Percentiles rank a stretch among this genome's conserved stretches.
These are phyloP conservation scores for Achroia grisella DNA, from an alignment of 1,140 invertebrate genomes.

Conservation along the genomic window DNA sequence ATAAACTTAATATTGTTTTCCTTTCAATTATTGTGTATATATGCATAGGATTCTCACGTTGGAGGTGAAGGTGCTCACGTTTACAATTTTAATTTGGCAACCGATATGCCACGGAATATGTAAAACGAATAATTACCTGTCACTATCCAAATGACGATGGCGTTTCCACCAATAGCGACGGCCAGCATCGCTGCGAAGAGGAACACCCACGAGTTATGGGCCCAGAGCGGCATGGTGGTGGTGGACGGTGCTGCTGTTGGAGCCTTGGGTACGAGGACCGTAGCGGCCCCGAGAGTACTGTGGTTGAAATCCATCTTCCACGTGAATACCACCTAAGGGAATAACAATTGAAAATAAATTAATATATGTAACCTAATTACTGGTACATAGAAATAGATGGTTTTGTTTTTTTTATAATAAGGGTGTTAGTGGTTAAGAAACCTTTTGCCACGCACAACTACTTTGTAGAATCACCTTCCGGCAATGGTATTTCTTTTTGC, in stretches of 20 bases:
- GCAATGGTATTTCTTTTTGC: too few relatives aligned
- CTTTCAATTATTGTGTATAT: too few relatives aligned
- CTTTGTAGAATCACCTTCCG: too few relatives aligned
- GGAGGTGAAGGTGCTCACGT: too few relatives aligned
- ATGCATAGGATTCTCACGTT: too few relatives aligned
- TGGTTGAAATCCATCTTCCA: constrained; percentile 70
- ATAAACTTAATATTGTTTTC: too few relatives aligned
- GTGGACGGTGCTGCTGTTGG: constrained; percentile 27
- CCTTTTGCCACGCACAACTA: too few relatives aligned
- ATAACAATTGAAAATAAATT: not conserved
- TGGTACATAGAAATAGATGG: too few relatives aligned
- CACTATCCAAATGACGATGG: constrained; percentile 93
- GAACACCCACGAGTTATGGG: constrained; percentile 80
- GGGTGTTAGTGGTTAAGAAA: too few relatives aligned
- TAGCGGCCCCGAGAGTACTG: constrained; percentile 51
- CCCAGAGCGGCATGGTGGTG: constrained; percentile 74
- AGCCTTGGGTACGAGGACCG: constrained; percentile 43
- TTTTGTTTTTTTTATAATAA: too few relatives aligned
- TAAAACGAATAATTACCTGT: constrained; percentile 34
- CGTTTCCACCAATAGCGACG: constrained; percentile 86
- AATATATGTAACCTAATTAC: too few relatives aligned
- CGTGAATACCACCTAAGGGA: constrained; percentile 58
- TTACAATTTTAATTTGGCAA: too few relatives aligned
- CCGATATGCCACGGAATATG: not conserved
- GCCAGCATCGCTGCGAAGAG: constrained; percentile 84